Conservation (phyloP, 2,113 vertebrate genomes). For the Cromileptes altivelis region DNA sequence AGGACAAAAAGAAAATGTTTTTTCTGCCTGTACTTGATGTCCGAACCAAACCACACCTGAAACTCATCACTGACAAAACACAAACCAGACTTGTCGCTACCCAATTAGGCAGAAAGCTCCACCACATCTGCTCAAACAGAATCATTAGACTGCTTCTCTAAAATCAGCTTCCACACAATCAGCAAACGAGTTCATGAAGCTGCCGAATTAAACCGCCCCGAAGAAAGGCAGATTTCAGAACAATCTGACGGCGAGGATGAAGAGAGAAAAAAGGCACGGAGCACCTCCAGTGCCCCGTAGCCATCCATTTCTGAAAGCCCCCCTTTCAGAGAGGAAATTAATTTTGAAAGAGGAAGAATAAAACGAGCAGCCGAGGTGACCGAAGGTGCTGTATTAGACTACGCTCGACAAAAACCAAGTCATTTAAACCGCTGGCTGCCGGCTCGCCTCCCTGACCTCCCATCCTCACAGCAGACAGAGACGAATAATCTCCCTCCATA, state of each 20-base stretch:
- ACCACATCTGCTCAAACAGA: not conserved
- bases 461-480: conserved; percentile 39
- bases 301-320: conserved; percentile 59
- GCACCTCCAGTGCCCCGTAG: conserved; percentile 33
- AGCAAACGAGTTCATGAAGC: conserved; percentile 45
- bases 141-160: conserved; percentile 29
- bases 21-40: not conserved
- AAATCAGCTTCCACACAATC: conserved; percentile 55
- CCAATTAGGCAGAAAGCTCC: conserved; percentile 19
- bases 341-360: conserved; percentile 73
- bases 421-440: conserved; percentile 72
- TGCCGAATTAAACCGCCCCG: conserved; percentile 36
- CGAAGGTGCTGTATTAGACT: conserved; percentile 66
- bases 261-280: conserved; percentile 1
- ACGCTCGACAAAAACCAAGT: conserved; percentile 67
- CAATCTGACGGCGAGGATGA: conserved; percentile 30
- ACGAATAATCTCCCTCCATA: conserved; percentile 62
- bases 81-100: not conserved
- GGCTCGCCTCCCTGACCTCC: conserved; percentile 64
- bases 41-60: not conserved
- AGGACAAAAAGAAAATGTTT: not conserved
- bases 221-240: conserved; percentile 54
- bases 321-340: conserved; percentile 70
- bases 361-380: conserved; percentile 62
- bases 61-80: not conserved